Percentiles rank a stretch among this genome's conserved stretches.
phyloP scores from a whole-genome alignment of 2,797 vertebrate genomes.

The Phylloscopus collybita region DNA sequence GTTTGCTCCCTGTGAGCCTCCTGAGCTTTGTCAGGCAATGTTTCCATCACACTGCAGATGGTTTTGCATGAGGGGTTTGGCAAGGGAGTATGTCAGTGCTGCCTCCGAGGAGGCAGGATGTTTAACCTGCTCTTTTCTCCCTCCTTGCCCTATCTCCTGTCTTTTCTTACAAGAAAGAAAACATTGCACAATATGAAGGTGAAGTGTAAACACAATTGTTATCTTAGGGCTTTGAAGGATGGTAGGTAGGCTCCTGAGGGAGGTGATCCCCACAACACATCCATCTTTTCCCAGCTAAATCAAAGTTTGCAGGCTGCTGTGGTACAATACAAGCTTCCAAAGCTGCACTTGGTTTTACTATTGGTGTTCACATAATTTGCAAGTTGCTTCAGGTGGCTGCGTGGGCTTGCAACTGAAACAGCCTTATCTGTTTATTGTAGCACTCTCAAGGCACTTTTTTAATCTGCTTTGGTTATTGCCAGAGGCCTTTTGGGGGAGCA shows the following conservation, averaged over 20 bases:
- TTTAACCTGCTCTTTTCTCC: not conserved
- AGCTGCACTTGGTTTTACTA: not conserved
- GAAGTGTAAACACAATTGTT: not conserved
- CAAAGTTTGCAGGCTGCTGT: accelerated
- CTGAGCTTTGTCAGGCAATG: not conserved
- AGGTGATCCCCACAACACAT: not conserved
- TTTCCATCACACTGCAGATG: not conserved
- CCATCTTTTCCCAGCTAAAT: not conserved
- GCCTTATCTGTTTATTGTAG: not conserved
- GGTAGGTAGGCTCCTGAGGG: not conserved
- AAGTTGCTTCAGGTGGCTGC: not conserved
- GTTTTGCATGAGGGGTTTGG: not conserved
- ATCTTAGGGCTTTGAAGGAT: not conserved
- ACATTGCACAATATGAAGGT: not conserved
- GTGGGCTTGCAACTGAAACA: not conserved
- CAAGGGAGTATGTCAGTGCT: not conserved
- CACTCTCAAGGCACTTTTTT: not conserved
- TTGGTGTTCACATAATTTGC: not conserved
- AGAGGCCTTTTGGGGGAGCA: not conserved
- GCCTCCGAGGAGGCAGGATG: not conserved
- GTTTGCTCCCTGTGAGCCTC: not conserved
- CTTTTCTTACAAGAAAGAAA: not conserved
- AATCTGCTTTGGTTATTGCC: not conserved
- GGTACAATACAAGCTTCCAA: accelerated
- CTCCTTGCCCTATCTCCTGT: not conserved